Conservation (phyloP, 2,888 invertebrate species). For the Choristoneura rosaceana region DNA sequence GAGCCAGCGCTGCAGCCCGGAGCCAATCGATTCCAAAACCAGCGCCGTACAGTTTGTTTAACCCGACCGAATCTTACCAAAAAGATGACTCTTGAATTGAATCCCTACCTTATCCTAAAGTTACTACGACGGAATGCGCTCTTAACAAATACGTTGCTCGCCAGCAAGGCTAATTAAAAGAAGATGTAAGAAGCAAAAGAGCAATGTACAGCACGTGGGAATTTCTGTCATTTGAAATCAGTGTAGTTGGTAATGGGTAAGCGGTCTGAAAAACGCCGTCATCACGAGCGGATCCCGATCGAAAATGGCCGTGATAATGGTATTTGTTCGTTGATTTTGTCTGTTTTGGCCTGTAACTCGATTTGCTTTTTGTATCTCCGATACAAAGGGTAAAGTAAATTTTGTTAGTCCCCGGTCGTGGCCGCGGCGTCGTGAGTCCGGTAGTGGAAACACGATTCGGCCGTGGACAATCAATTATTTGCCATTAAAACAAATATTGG, state of each 20-base stretch:
- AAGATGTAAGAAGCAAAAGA: slow-evolving; percentile 12
- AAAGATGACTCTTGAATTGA: slow-evolving; percentile 80
- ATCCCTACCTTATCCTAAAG: slow-evolving; percentile 57
- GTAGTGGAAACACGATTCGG: slow-evolving; percentile 60
- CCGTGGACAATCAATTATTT: slow-evolving; percentile 77
- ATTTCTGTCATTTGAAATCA: slow-evolving; percentile 21
- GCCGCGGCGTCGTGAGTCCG: slow-evolving; percentile 68
- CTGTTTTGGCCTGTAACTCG: slow-evolving; percentile 83
- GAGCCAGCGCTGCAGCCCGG: slow-evolving; percentile 51
- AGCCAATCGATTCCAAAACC: slow-evolving; percentile 76
- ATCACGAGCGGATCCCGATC: slow-evolving; percentile 81
- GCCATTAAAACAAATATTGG: slow-evolving; percentile 82
- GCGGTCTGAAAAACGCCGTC: slow-evolving; percentile 72
- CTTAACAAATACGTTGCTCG: slow-evolving; percentile 50
- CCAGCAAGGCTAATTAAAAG: not conserved
- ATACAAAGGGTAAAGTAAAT: slow-evolving; percentile 77
- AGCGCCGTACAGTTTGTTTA: slow-evolving; percentile 78
- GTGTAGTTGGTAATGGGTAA: slow-evolving; percentile 43
- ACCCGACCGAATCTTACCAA: slow-evolving; percentile 71
- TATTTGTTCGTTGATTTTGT: slow-evolving; percentile 84
- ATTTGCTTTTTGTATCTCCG: slow-evolving; percentile 79
- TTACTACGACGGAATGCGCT: slow-evolving; percentile 1
- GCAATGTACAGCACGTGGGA: slow-evolving; percentile 52
- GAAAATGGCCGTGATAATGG: slow-evolving; percentile 82
- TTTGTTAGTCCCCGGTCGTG: slow-evolving; percentile 77